Percentiles rank a stretch among this genome's conserved stretches.
These are phyloP conservation scores for Pogonocichla stellata DNA, from an alignment of 2,113 vertebrate genomes.

Conservation along the genomic window DNA sequence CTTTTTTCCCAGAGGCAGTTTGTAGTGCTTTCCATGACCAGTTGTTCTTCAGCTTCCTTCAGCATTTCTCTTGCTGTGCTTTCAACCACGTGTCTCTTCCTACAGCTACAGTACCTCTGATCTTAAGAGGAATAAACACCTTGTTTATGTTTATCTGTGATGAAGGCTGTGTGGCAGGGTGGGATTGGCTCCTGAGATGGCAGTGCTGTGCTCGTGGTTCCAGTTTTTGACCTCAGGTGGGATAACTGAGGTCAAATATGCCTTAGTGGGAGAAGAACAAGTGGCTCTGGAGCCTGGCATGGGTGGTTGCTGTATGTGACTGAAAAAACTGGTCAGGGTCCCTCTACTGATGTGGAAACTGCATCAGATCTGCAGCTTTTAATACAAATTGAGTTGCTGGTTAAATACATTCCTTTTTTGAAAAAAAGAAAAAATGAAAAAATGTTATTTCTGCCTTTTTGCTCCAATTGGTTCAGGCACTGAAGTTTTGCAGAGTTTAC, in stretches of 20 bases:
- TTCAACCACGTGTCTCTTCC: fast-evolving
- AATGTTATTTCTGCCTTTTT: not conserved
- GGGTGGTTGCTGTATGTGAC: not conserved
- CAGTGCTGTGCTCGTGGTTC: fast-evolving
- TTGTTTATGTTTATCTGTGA: not conserved
- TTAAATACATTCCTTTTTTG: not conserved
- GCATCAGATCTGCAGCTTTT: not conserved
- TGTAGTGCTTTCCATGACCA: not conserved
- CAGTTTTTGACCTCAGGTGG: not conserved
- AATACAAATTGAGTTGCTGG: not conserved
- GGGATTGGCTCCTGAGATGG: not conserved
- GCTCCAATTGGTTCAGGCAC: fast-evolving
- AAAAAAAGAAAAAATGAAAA: too few species aligned
- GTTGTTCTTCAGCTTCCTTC: not conserved
- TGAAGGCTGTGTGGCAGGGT: not conserved
- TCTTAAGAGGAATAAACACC: not conserved
- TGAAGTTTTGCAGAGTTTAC: not conserved
- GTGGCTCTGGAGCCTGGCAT: fast-evolving
- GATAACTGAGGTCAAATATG: not conserved
- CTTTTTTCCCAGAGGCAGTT: not conserved
- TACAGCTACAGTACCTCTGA: not conserved
- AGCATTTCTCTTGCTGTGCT: fast-evolving
- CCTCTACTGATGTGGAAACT: fast-evolving
- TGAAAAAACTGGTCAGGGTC: not conserved
- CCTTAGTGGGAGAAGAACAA: not conserved